Base-by-base conservation (phyloP, 2,797 vertebrate species). In the Sebastes hubbsi region DNA sequence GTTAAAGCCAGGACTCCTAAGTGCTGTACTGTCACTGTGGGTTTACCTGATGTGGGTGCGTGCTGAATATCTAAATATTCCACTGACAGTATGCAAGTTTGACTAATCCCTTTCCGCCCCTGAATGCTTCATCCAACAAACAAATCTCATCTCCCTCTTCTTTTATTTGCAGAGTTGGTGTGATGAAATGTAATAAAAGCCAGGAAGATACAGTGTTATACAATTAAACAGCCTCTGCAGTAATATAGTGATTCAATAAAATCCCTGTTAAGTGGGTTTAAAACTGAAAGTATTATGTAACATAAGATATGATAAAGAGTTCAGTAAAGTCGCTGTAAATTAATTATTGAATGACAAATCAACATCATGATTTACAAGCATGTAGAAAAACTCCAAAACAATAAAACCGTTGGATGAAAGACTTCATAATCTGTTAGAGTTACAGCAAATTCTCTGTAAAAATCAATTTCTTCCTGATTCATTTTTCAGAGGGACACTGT, bases 51-150 rank as follows among this genome's bases (percentile, higher is more conserved):
- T 55, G 82, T 75, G 36, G 77, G 63, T 67, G 75, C 75, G 64
- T 59, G 81, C 59, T 66, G 73, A 64, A 78, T 81, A 85, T 82
- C 42, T 78, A 59, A 72, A 83, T 76, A 83, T 72, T 78, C 55
- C 24, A 76, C 72, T 42, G 58, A 86, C 60, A 61, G 13, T 52
- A 25, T 64, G 60, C 56, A 82, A 73, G 72, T 85, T 84, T 63
- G 69, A 70, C 73, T 87, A 82, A 86, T 88, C 79, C 62, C 64
- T 83, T 72, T 74, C 67, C 16, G 9, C 62, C 77, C 62, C 63
- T 30, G 73, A 83, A 68, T 34, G 61, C 64, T 56, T 63, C 78
- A 54, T 32, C 38, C 56, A 56, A 56, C 76, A 77, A 64, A 83
- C 62, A 76, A 27, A 68, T 52, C 69, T 61, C 25, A 25, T 25